phyloP scores from a whole-genome alignment of 2,113 vertebrate genomes.

The Illadopsis cleaveri region DNA sequence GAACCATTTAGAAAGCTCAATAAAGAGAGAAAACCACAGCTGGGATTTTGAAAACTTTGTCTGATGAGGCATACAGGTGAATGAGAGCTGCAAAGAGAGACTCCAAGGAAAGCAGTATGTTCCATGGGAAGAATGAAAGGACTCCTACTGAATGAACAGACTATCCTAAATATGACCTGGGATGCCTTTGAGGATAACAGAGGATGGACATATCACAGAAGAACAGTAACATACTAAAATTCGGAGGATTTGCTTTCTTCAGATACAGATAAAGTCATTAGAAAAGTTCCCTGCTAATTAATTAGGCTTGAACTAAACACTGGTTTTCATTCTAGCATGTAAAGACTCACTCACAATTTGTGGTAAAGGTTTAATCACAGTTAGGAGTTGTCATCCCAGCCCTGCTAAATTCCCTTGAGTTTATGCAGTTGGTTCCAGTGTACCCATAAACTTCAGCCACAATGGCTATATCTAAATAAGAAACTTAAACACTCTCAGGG shows the following conservation, averaged over 20 bases:
- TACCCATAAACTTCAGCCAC: background rate
- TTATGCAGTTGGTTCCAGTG: background rate
- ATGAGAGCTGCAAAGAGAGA: background rate
- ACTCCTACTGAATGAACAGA: background rate
- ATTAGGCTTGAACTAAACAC: background rate
- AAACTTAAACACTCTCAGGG: background rate
- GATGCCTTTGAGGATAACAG: background rate
- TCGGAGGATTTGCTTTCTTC: background rate
- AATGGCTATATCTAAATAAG: background rate
- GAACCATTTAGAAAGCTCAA: background rate
- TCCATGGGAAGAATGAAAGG: background rate
- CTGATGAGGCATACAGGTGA: background rate
- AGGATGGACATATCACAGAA: background rate
- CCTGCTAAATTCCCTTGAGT: background rate
- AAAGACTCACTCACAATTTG: background rate
- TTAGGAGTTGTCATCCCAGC: background rate
- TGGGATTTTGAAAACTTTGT: background rate
- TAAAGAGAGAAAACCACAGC: background rate
- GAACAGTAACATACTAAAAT: background rate
- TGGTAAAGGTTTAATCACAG: background rate
- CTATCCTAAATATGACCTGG: background rate
- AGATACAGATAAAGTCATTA: background rate
- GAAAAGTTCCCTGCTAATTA: background rate
- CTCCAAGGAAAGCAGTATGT: background rate
- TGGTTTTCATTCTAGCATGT: background rate